phyloP scores from a whole-genome alignment of 2,888 invertebrate species.

The Euplexia lucipara region DNA sequence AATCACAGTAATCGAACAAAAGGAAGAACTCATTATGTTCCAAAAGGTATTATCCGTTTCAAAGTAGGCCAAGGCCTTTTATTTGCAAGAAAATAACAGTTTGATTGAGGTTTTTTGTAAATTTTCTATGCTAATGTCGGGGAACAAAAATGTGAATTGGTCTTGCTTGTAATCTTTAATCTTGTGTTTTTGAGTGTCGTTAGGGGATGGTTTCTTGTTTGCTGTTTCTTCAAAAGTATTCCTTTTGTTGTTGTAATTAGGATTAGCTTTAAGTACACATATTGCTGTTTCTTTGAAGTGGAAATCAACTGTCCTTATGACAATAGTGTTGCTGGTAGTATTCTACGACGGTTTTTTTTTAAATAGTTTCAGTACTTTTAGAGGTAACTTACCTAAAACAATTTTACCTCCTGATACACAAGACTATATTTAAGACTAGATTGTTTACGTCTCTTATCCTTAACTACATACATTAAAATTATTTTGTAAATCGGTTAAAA shows the following conservation, averaged over 20 bases:
- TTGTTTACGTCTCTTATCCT: too few relatives aligned
- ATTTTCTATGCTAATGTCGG: conserved; percentile 43
- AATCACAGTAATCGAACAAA: conserved; percentile 55
- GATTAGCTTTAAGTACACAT: too few relatives aligned
- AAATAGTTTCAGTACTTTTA: too few relatives aligned
- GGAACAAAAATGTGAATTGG: conserved; percentile 15
- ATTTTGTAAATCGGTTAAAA: too few relatives aligned
- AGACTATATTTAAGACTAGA: too few relatives aligned
- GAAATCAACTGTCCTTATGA: too few relatives aligned
- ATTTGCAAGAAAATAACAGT: conserved; percentile 36
- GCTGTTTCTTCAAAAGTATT: neutral
- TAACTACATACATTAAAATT: too few relatives aligned
- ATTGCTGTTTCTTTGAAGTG: too few relatives aligned
- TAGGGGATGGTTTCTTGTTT: neutral
- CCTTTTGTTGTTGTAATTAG: neutral
- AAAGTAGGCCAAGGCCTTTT: conserved; percentile 31
- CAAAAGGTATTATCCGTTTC: conserved; percentile 21
- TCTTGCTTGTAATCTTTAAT: conserved; percentile 25
- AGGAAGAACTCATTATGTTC: conserved; percentile 41
- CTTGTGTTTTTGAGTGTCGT: neutral
- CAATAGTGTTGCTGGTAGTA: too few relatives aligned
- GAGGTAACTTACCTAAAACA: too few relatives aligned
- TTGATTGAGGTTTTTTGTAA: conserved; percentile 44
- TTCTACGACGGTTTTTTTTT: too few relatives aligned
- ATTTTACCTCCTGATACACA: too few relatives aligned